Evolutionary conservation across 2,888 invertebrate genomes (phyloP).

Genomic region (Anthrax anthrax): DNA sequence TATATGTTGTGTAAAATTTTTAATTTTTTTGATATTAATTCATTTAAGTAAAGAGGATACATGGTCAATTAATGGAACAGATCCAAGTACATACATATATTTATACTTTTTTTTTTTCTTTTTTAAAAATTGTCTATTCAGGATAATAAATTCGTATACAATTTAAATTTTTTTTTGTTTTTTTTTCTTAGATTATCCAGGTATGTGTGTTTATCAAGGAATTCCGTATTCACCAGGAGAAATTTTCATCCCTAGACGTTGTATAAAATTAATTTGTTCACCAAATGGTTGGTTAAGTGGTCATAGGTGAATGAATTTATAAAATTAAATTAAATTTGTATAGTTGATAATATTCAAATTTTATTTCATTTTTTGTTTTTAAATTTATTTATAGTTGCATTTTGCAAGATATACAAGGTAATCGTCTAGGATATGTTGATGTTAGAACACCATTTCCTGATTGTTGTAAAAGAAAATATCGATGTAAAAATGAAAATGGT

Average conservation of each 20-base stretch:
- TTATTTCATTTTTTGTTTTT: background rate
- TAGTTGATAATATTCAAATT: background rate
- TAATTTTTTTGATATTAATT: no score
- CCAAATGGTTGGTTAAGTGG: constrained; percentile 2
- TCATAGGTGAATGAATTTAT: constrained; percentile 1
- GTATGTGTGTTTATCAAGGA: constrained; percentile 3
- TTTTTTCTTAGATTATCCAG: background rate
- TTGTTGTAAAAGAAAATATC: constrained; percentile 6
- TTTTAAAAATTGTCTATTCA: no score
- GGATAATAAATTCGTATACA: background rate
- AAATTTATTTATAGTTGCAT: constrained; percentile 2
- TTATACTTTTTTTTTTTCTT: background rate
- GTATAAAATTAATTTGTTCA: constrained; percentile 3
- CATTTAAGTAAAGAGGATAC: background rate
- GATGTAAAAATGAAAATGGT: constrained; percentile 5
- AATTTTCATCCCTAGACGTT: constrained; percentile 1
- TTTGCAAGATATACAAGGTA: background rate
- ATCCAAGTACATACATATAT: background rate
- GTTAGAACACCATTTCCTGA: constrained; percentile 5
- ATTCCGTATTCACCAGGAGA: constrained; percentile 3
- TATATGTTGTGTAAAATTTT: no score
- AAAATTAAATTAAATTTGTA: background rate
- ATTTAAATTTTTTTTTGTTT: no score
- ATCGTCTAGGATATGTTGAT: background rate
- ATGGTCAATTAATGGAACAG: constrained; percentile 1